These are phyloP conservation scores for Drosophila gaucha DNA, from an alignment of 2,888 invertebrate species.

Conservation along the genomic window DNA sequence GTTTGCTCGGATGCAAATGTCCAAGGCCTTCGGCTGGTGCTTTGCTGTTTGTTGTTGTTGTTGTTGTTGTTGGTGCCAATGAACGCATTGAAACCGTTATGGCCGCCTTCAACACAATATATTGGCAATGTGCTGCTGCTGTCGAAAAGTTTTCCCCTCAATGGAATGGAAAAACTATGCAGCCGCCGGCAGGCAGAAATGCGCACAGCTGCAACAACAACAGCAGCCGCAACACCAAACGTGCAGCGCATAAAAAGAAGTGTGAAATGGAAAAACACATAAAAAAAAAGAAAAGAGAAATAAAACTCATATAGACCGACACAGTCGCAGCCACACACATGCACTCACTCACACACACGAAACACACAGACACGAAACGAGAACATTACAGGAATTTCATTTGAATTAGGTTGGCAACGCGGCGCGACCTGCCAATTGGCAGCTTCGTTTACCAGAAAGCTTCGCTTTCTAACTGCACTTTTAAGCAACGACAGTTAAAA, in stretches of 20 bases:
- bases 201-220: slow-evolving; percentile 66
- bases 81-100: slow-evolving; percentile 60
- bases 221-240: slow-evolving; percentile 37
- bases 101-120: slow-evolving; percentile 50
- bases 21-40: slow-evolving; percentile 49
- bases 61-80: slow-evolving; percentile 46
- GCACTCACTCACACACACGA: slow-evolving; percentile 11
- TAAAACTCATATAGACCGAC: slow-evolving; percentile 17
- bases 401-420: slow-evolving; percentile 45
- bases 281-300: slow-evolving; percentile 47
- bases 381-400: slow-evolving; percentile 57
- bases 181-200: slow-evolving; percentile 52
- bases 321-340: slow-evolving; percentile 6
- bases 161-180: slow-evolving; percentile 47
- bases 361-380: slow-evolving; percentile 21
- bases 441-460: slow-evolving; percentile 23
- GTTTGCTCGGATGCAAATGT: slow-evolving; percentile 74
- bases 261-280: slow-evolving; percentile 73
- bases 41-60: background rate
- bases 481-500: slow-evolving; percentile 8
- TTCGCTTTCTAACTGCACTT: slow-evolving; percentile 36
- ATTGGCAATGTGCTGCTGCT: slow-evolving; percentile 61
- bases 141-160: slow-evolving; percentile 49
- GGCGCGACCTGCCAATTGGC: slow-evolving; percentile 16
- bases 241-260: slow-evolving; percentile 64